phyloP scores from a whole-genome alignment of 1,140 invertebrate species.

The Tetraneura akinire region DNA sequence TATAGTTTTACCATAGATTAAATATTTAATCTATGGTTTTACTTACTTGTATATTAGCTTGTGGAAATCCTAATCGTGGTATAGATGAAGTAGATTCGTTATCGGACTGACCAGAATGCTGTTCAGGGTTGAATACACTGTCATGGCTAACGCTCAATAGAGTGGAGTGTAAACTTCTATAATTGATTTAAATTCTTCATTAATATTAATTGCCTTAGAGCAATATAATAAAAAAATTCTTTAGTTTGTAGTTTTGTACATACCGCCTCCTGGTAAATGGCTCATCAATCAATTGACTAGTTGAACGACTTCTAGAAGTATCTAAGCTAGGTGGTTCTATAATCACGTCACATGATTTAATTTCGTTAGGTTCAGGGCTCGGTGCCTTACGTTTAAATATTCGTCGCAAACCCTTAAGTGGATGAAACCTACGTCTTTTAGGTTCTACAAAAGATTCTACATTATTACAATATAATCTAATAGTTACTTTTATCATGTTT shows the following conservation, averaged over 20 bases:
- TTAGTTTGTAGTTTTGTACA: background rate
- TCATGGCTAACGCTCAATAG: conserved; percentile 55
- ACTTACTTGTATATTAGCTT: conserved; percentile 55
- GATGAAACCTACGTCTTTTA: conserved; percentile 68
- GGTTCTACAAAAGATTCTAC: conserved; percentile 60
- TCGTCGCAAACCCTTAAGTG: conserved; percentile 67
- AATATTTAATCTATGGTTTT: background rate
- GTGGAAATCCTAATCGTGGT: conserved; percentile 47
- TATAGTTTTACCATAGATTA: background rate
- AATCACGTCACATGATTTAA: conserved; percentile 57
- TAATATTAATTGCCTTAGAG: background rate
- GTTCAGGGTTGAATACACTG: conserved; percentile 55
- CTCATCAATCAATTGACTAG: conserved; percentile 52
- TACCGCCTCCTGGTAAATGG: conserved; percentile 40
- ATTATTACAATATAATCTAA: background rate
- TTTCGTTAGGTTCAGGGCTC: conserved; percentile 57
- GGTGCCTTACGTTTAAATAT: conserved; percentile 68
- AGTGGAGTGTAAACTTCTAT: conserved; percentile 54
- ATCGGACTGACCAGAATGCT: conserved; percentile 52
- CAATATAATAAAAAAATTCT: background rate
- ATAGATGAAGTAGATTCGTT: conserved; percentile 53
- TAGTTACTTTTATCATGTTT: background rate
- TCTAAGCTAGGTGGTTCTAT: conserved; percentile 37
- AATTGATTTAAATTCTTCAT: conserved; percentile 41
- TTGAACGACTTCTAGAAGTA: conserved; percentile 52